Percentiles rank a stretch among this genome's conserved stretches.
Evolutionary conservation across 2,888 invertebrate genomes (phyloP).

Genomic region (Buathra laborator): DNA sequence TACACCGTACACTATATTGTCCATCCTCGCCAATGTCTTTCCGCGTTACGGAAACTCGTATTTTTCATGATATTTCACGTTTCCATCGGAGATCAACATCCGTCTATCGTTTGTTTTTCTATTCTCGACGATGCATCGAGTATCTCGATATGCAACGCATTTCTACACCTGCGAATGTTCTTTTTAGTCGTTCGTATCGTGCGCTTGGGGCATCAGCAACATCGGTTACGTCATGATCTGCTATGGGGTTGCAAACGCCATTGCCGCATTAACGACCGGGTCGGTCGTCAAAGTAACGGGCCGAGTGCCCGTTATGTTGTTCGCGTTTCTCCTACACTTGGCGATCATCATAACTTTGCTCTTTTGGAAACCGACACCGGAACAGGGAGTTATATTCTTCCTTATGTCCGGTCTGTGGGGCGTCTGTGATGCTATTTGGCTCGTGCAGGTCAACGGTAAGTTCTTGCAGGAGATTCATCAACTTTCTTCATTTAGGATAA

Average conservation of each 20-base stretch:
- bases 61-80: neutral
- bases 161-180: constrained; percentile 26
- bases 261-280: constrained; percentile 94
- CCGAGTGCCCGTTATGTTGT: constrained; percentile 91
- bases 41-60: neutral
- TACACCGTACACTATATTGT: neutral
- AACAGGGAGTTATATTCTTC: constrained; percentile 91
- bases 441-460: constrained; percentile 96
- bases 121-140: neutral
- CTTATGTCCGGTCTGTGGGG: constrained; percentile 95
- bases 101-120: neutral
- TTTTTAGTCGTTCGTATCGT: constrained; percentile 92
- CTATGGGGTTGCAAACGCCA: constrained; percentile 94
- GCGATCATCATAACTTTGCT: constrained; percentile 89
- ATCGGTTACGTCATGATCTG: constrained; percentile 98
- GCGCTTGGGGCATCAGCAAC: constrained; percentile 95
- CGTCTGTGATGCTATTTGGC: constrained; percentile 95
- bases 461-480: constrained; percentile 56
- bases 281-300: constrained; percentile 93
- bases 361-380: constrained; percentile 90
- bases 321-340: constrained; percentile 90
- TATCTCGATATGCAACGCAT: neutral
- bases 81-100: neutral
- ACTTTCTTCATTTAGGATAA: constrained; percentile 31
- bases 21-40: neutral